These are phyloP conservation scores for Mergus octosetaceus DNA, from an alignment of 2,797 vertebrate genomes.

Conservation along the genomic window DNA sequence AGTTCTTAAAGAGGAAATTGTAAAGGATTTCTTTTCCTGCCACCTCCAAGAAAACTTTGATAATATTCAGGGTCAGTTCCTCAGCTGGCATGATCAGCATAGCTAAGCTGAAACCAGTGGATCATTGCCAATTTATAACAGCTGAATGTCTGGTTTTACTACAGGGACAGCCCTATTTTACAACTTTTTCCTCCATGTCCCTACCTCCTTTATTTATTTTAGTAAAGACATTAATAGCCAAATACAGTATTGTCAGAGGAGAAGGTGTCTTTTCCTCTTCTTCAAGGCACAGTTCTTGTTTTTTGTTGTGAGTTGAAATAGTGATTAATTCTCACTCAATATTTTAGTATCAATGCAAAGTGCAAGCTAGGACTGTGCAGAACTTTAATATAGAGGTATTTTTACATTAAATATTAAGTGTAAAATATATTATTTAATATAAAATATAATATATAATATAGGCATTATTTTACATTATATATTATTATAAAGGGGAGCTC, in stretches of 20 bases:
- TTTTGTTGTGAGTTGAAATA: neutral
- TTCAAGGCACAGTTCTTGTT: neutral
- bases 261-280: neutral
- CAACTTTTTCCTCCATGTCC: neutral
- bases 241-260: neutral
- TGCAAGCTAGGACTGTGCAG: neutral
- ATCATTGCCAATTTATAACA: neutral
- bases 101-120: neutral
- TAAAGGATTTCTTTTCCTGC: slow-evolving; percentile 66
- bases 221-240: neutral
- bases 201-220: neutral
- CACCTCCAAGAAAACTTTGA: slow-evolving; percentile 58
- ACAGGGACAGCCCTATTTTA: neutral
- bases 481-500: neutral
- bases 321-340: neutral
- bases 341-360: neutral
- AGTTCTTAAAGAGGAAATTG: slow-evolving; percentile 55
- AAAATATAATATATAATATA: too few species aligned
- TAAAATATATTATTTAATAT: too few species aligned
- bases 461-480: neutral
- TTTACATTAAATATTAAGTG: neutral
- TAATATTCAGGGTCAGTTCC: slow-evolving; percentile 34
- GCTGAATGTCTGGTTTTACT: neutral
- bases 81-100: slow-evolving; percentile 30
- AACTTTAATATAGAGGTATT: neutral